Percentiles rank a stretch among this genome's conserved stretches.
phyloP scores from a whole-genome alignment of 2,888 invertebrate genomes.

The Aleiodes testaceus region DNA sequence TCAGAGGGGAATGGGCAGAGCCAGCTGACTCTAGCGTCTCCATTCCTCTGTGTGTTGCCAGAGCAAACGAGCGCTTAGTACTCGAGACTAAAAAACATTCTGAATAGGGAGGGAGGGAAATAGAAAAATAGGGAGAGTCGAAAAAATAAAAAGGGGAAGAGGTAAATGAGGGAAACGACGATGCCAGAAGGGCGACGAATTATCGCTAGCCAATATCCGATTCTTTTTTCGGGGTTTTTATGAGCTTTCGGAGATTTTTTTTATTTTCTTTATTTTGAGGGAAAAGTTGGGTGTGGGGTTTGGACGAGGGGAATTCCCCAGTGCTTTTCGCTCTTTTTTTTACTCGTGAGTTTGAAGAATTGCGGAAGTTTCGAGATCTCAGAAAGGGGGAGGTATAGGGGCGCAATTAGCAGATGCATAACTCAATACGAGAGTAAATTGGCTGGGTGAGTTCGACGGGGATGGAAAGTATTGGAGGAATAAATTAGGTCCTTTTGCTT shows the following conservation, averaged over 20 bases:
- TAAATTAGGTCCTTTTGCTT: constrained; percentile 10
- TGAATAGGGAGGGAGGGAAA: not conserved
- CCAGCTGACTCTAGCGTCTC: not conserved
- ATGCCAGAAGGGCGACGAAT: constrained; percentile 22
- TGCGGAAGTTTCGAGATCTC: constrained; percentile 34
- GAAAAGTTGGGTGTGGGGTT: not conserved
- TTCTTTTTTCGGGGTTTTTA: constrained; percentile 21
- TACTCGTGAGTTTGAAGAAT: constrained; percentile 35
- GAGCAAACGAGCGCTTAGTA: constrained; percentile 36
- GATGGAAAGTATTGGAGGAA: constrained; percentile 14
- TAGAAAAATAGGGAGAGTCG: constrained; percentile 14
- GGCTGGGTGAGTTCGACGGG: constrained; percentile 40
- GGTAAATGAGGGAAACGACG: constrained; percentile 27
- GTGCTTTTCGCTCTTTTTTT: not conserved
- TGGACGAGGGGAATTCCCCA: not conserved
- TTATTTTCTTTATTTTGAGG: constrained; percentile 3
- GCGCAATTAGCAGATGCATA: constrained; percentile 56
- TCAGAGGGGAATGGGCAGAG: not conserved
- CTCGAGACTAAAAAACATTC: not conserved
- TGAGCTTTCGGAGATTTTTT: not conserved
- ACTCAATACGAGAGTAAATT: constrained; percentile 54
- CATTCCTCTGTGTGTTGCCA: constrained; percentile 29
- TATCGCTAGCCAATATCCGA: constrained; percentile 41
- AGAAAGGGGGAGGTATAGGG: constrained; percentile 13
- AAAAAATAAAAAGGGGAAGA: constrained; percentile 2